Evolutionary conservation across 1,140 invertebrate genomes (phyloP).

Genomic region (Philopotamus ludificatus): DNA sequence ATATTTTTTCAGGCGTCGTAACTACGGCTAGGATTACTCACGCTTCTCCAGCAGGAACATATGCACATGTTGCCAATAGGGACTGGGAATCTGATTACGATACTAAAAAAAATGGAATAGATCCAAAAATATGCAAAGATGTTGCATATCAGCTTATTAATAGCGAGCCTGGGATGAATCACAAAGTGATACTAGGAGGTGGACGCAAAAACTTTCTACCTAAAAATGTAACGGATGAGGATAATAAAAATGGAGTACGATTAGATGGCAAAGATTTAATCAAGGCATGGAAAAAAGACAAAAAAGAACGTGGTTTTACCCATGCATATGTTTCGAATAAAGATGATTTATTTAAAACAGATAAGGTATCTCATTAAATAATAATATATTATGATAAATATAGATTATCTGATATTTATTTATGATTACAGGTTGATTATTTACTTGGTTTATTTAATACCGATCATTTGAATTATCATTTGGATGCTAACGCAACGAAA

Average conservation of each 20-base stretch:
- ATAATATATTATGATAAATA: neutral
- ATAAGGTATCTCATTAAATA: neutral
- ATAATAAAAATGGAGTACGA: slow-evolving; percentile 54
- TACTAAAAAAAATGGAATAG: slow-evolving; percentile 49
- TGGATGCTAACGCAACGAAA: slow-evolving; percentile 57
- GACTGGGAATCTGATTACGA: slow-evolving; percentile 79
- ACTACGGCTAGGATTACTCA: slow-evolving; percentile 76
- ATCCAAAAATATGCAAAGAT: slow-evolving; percentile 50
- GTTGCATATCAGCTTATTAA: slow-evolving; percentile 68
- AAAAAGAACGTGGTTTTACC: slow-evolving; percentile 38
- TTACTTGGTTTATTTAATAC: slow-evolving; percentile 56
- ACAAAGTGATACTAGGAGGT: slow-evolving; percentile 70
- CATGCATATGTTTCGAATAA: slow-evolving; percentile 65
- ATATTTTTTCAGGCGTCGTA: slow-evolving; percentile 60
- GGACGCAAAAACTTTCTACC: slow-evolving; percentile 71
- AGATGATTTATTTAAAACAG: slow-evolving; percentile 48
- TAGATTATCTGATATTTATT: slow-evolving; percentile 34
- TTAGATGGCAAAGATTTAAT: slow-evolving; percentile 55
- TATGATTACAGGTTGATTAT: slow-evolving; percentile 48
- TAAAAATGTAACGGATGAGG: slow-evolving; percentile 55
- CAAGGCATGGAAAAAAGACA: slow-evolving; percentile 54
- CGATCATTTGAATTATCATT: slow-evolving; percentile 56
- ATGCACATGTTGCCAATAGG: slow-evolving; percentile 74
- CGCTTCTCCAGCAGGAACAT: slow-evolving; percentile 73
- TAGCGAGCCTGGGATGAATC: slow-evolving; percentile 61